Conservation (phyloP, 1,140 invertebrate genomes). For the Coelopa frigida region DNA sequence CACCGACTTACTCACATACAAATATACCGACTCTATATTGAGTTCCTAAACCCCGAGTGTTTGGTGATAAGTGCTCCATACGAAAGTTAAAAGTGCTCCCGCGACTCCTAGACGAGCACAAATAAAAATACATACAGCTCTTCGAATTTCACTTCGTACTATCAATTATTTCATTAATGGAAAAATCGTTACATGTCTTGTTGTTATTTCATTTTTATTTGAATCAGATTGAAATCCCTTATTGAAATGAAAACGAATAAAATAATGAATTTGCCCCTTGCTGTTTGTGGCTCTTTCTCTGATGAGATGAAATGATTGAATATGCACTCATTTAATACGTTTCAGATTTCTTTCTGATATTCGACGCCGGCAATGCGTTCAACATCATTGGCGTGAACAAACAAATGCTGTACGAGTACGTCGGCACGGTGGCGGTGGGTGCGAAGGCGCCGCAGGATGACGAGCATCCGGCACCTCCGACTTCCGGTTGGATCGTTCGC, state of each 20-base stretch:
- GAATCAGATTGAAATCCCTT: not conserved
- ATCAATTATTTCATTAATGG: not conserved
- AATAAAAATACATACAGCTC: too few species aligned
- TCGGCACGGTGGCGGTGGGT: slow-evolving; percentile 37
- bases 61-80: too few species aligned
- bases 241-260: not conserved
- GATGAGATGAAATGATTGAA: too few species aligned
- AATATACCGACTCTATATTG: too few species aligned
- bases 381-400: slow-evolving; percentile 40
- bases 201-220: slow-evolving; percentile 2
- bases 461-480: slow-evolving; percentile 29
- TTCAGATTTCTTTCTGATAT: slow-evolving; percentile 32
- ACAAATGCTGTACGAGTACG: slow-evolving; percentile 43
- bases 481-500: slow-evolving; percentile 41
- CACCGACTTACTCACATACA: too few species aligned
- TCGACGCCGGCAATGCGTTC: slow-evolving; percentile 32
- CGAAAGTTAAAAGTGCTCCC: too few species aligned
- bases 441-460: slow-evolving; percentile 39
- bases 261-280: not conserved
- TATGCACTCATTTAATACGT: not conserved
- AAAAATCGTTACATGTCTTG: not conserved
- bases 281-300: not conserved
- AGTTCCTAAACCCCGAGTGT: too few species aligned
- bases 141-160: not conserved
- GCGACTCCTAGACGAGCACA: too few species aligned